Conservation (phyloP, 2,797 vertebrate species). For the Gambelia wislizenii region DNA sequence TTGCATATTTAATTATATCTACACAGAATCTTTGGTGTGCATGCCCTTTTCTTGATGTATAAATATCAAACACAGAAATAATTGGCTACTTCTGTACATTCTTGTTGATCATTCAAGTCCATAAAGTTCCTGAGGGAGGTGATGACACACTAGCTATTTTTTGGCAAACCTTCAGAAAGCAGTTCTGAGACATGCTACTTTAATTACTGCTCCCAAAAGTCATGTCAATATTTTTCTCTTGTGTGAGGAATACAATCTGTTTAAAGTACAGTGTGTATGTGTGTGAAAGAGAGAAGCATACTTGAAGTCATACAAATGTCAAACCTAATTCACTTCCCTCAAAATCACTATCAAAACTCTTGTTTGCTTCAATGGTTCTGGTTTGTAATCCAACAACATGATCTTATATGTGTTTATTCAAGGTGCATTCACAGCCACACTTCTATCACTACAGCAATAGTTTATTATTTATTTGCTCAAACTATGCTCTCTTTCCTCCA, state of each 20-base stretch:
- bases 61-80: not conserved
- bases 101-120: not conserved
- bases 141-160: fast-evolving
- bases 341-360: not conserved
- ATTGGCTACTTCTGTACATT: fast-evolving
- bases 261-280: not conserved
- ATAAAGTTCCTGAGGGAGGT: not conserved
- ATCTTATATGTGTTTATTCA: not conserved
- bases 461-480: not conserved
- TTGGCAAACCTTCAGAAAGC: fast-evolving
- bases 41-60: not conserved
- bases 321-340: not conserved
- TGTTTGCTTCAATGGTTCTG: not conserved
- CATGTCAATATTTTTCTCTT: fast-evolving
- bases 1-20: not conserved
- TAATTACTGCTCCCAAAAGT: fast-evolving
- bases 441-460: not conserved
- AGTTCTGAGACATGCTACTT: not conserved
- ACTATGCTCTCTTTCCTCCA: not conserved
- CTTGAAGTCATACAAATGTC: not conserved
- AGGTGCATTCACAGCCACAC: not conserved
- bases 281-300: not conserved
- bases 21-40: fast-evolving
- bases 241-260: not conserved
- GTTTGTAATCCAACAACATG: not conserved